Evolutionary conservation across 1,140 invertebrate genomes (phyloP).

Genomic region (Drosophila ambigua): DNA sequence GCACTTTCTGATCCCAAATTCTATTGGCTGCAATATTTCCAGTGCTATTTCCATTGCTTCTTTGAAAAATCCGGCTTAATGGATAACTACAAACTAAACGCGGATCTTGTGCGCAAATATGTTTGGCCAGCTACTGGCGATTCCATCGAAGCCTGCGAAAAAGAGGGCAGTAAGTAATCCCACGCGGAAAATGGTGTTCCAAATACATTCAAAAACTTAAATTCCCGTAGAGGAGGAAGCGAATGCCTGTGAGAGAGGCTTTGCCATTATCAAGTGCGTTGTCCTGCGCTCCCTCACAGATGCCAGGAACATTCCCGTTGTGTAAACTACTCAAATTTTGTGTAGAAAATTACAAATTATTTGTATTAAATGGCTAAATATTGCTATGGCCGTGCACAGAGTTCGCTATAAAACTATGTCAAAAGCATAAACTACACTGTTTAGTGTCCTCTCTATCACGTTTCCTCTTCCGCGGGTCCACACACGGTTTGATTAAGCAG

Average conservation of each 20-base stretch:
- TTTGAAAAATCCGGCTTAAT: conserved; percentile 73
- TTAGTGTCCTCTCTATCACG: conserved; percentile 32
- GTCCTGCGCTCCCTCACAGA: conserved; percentile 64
- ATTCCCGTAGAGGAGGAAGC: conserved; percentile 47
- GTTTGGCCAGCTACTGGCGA: conserved; percentile 78
- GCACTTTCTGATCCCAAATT: too few relatives aligned
- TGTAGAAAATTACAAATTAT: conserved; percentile 40
- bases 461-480: conserved; percentile 23
- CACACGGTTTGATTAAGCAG: conserved; percentile 82
- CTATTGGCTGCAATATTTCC: not conserved
- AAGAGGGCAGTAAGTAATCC: conserved; percentile 62
- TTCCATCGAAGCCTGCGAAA: conserved; percentile 68
- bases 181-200: not conserved
- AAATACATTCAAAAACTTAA: not conserved
- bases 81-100: conserved; percentile 72
- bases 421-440: conserved; percentile 23
- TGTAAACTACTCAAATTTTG: conserved; percentile 25
- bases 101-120: conserved; percentile 56
- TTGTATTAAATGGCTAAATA: conserved; percentile 33
- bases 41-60: conserved; percentile 79
- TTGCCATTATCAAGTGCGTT: conserved; percentile 68
- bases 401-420: conserved; percentile 9
- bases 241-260: conserved; percentile 71
- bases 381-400: conserved; percentile 28
- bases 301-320: conserved; percentile 70